A percentile compares a stretch with the other conserved stretches of the same genome.
Evolutionary conservation across 2,888 invertebrate genomes (phyloP).

Genomic region (Prosopocoilus inquinatus): DNA sequence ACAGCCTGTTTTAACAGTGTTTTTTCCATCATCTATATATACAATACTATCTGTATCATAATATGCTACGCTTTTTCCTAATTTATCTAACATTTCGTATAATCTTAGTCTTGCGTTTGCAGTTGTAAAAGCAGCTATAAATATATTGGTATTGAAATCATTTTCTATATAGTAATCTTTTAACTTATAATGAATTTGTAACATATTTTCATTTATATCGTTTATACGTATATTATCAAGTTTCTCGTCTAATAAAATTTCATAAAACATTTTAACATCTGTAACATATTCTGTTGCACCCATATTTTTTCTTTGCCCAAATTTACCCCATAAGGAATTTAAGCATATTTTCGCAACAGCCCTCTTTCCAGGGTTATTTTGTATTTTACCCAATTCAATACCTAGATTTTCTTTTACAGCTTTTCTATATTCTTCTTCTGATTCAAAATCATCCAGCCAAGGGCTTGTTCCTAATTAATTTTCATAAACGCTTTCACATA

Average conservation of each 20-base stretch:
- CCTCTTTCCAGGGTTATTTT: too few relatives aligned
- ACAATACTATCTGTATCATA: constrained; percentile 19
- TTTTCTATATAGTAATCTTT: constrained; percentile 22
- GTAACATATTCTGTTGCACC: constrained; percentile 14
- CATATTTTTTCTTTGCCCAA: constrained; percentile 19
- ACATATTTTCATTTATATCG: constrained; percentile 20
- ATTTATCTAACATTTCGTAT: too few relatives aligned
- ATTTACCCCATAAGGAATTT: too few relatives aligned
- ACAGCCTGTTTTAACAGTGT: constrained; percentile 21
- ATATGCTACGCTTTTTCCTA: constrained; percentile 22
- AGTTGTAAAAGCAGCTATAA: constrained; percentile 24
- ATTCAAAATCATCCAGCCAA: constrained; percentile 15
- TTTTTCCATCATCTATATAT: constrained; percentile 17
- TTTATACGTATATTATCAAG: constrained; percentile 20
- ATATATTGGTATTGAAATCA: constrained; percentile 22
- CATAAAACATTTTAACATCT: constrained; percentile 16
- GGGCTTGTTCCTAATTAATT: constrained; percentile 21
- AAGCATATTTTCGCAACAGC: too few relatives aligned
- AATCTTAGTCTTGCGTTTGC: constrained; percentile 21
- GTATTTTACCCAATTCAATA: constrained; percentile 28
- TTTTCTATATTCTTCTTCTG: constrained; percentile 24
- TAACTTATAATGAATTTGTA: constrained; percentile 18
- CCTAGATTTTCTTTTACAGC: constrained; percentile 24
- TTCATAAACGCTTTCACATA: constrained; percentile 26
- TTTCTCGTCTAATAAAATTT: constrained; percentile 21